These are phyloP conservation scores for Cosmia trapezina DNA, from an alignment of 2,888 invertebrate species.

Conservation along the genomic window DNA sequence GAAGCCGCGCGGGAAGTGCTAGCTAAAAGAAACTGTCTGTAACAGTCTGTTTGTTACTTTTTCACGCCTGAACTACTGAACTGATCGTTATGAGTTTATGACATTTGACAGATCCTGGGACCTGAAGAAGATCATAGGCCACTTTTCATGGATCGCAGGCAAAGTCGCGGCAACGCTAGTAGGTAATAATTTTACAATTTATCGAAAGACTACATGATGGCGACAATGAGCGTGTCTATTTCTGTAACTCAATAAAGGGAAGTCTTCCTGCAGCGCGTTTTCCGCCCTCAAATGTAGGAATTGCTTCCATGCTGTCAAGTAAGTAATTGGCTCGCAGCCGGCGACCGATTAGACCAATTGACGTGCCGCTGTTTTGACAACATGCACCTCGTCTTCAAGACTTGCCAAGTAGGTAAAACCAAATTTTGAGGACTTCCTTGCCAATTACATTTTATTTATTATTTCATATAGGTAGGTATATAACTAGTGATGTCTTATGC, in stretches of 20 bases:
- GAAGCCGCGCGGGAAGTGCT: too few species aligned
- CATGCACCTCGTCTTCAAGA: slow-evolving; percentile 72
- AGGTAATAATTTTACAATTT: slow-evolving; percentile 12
- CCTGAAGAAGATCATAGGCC: not conserved
- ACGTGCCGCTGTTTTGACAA: slow-evolving; percentile 89
- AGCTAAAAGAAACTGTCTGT: not conserved
- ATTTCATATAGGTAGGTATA: not conserved
- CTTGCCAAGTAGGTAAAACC: slow-evolving; percentile 4
- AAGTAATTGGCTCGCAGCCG: slow-evolving; percentile 89
- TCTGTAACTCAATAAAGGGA: slow-evolving; percentile 86
- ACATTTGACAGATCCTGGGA: not conserved
- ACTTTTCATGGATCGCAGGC: not conserved
- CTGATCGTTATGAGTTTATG: not conserved
- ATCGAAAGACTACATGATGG: slow-evolving; percentile 59
- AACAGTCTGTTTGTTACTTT: not conserved
- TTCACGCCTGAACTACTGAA: not conserved
- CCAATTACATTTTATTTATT: slow-evolving; percentile 3
- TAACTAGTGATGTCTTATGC: slow-evolving; percentile 7
- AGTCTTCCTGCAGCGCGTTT: slow-evolving; percentile 87
- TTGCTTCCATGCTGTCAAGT: slow-evolving; percentile 89
- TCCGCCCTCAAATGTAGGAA: slow-evolving; percentile 90
- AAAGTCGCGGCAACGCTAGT: not conserved
- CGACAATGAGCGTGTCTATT: slow-evolving; percentile 78
- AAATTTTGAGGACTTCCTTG: not conserved
- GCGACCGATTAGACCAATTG: slow-evolving; percentile 89